Conservation (phyloP, 2,888 invertebrate genomes). For the Lysandra coridon region DNA sequence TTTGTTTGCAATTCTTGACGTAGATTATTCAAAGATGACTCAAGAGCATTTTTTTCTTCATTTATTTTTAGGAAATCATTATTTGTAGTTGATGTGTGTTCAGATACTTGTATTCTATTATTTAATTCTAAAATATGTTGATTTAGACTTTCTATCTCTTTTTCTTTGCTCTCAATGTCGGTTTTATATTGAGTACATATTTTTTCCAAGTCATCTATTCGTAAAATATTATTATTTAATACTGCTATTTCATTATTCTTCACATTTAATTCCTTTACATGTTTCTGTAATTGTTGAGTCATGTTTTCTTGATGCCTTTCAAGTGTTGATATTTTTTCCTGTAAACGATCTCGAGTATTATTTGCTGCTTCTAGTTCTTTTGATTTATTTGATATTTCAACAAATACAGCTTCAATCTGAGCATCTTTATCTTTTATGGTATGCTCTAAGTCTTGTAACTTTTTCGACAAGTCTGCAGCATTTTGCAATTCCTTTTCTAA, state of each 20-base stretch:
- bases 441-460: constrained; percentile 52
- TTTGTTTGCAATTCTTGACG: constrained; percentile 50
- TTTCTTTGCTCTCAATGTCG: constrained; percentile 55
- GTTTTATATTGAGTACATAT: constrained; percentile 47
- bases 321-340: constrained; percentile 54
- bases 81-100: constrained; percentile 53
- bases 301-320: constrained; percentile 58
- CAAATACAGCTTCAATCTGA: constrained; percentile 58
- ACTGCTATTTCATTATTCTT: constrained; percentile 56
- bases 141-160: constrained; percentile 65
- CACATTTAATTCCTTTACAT: constrained; percentile 54
- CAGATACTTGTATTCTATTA: constrained; percentile 57
- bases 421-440: constrained; percentile 52
- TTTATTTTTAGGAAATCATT: constrained; percentile 57
- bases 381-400: constrained; percentile 47
- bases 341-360: constrained; percentile 46
- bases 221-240: constrained; percentile 44
- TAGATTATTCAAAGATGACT: constrained; percentile 52
- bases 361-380: constrained; percentile 46
- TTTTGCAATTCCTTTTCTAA: constrained; percentile 68
- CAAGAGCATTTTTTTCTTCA: constrained; percentile 57
- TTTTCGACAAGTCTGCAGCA: constrained; percentile 49
- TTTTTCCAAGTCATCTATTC: constrained; percentile 50
- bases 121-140: constrained; percentile 60
- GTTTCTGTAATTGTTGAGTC: constrained; percentile 50